Evolutionary conservation across 2,888 invertebrate species (phyloP).

Genomic region (Tricholauxania praeusta): DNA sequence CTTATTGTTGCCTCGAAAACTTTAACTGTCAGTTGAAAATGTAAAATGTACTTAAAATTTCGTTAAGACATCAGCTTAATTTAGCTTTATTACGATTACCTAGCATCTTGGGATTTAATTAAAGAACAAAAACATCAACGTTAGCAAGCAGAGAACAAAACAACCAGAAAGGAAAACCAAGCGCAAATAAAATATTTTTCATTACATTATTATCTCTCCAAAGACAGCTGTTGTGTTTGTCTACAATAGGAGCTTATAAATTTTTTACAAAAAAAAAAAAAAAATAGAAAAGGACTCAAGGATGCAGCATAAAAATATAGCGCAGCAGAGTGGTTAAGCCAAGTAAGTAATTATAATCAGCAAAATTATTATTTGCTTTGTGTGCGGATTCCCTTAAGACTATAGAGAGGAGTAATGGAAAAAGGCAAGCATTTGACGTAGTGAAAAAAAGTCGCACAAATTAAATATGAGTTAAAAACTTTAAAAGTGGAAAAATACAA

Average conservation of each 20-base stretch:
- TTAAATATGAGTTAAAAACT: too few species aligned
- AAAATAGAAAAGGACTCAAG: not conserved
- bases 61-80: not conserved
- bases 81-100: constrained; percentile 14
- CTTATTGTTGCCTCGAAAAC: too few species aligned
- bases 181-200: not conserved
- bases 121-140: constrained; percentile 16
- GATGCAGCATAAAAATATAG: not conserved
- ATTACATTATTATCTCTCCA: constrained; percentile 33
- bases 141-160: not conserved
- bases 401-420: too few species aligned
- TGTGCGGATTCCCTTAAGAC: not conserved
- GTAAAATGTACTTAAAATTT: constrained; percentile 2
- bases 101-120: constrained; percentile 30
- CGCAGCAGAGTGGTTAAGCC: not conserved
- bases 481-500: too few species aligned
- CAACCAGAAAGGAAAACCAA: not conserved
- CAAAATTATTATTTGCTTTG: constrained; percentile 22
- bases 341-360: constrained; percentile 18
- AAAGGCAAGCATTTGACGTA: too few species aligned
- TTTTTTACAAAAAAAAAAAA: not conserved
- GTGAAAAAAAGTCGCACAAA: too few species aligned
- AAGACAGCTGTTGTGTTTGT: constrained; percentile 24
- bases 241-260: not conserved
- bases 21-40: not conserved